These are phyloP conservation scores for Cebidichthys violaceus DNA, from an alignment of 2,113 vertebrate species.

Conservation along the genomic window DNA sequence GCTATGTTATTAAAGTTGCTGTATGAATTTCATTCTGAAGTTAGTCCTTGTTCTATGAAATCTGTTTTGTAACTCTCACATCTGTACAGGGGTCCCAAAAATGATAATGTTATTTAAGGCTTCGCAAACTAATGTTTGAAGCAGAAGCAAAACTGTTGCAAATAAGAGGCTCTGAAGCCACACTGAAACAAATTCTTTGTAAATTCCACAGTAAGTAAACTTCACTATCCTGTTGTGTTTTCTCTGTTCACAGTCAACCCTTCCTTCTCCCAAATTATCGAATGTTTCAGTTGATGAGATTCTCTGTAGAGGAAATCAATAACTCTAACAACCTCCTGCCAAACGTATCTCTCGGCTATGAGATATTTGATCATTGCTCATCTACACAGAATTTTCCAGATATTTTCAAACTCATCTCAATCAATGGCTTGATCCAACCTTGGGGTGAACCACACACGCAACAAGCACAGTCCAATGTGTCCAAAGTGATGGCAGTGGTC, in stretches of 20 bases:
- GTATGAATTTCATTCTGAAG: not conserved
- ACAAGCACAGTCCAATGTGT: slow-evolving; percentile 13
- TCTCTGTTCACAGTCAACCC: slow-evolving; percentile 61
- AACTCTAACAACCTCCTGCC: slow-evolving; percentile 87
- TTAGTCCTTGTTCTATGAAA: not conserved
- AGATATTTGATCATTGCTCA: slow-evolving; percentile 87
- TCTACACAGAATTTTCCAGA: slow-evolving; percentile 72
- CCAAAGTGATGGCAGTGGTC: slow-evolving; percentile 75
- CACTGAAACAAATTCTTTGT: not conserved
- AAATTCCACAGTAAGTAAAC: not conserved
- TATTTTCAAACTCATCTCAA: slow-evolving; percentile 71
- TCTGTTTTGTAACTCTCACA: not conserved
- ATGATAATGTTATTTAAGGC: not conserved
- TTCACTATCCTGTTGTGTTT: not conserved
- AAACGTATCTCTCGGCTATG: slow-evolving; percentile 87
- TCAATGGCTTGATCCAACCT: slow-evolving; percentile 49
- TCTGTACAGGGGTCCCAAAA: not conserved
- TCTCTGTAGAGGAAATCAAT: slow-evolving; percentile 88
- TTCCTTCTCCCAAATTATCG: slow-evolving; percentile 77
- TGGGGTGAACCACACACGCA: not conserved
- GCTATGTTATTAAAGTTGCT: not conserved
- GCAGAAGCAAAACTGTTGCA: not conserved
- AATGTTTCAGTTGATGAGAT: slow-evolving; percentile 86
- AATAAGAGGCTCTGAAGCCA: not conserved
- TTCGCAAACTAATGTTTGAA: not conserved